phyloP scores from a whole-genome alignment of 2,888 invertebrate genomes.

The Sepiola atlantica region DNA sequence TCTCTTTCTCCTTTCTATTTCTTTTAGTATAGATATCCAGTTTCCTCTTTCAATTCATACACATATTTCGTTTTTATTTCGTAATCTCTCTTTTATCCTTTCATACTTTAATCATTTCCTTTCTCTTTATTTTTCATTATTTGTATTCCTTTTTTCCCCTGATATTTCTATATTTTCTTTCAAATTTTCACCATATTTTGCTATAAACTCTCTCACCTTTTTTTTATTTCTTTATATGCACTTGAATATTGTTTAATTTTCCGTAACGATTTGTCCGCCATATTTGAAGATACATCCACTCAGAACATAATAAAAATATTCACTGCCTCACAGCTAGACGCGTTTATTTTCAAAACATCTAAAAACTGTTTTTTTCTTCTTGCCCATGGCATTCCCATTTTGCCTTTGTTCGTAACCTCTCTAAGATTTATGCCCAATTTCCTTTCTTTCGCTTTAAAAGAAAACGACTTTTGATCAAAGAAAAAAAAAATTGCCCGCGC shows the following conservation, averaged over 20 bases:
- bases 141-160: neutral
- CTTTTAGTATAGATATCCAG: no score
- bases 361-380: neutral
- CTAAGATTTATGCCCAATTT: neutral
- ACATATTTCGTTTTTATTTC: no score
- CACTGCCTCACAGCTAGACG: neutral
- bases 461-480: neutral
- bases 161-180: neutral
- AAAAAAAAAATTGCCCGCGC: neutral
- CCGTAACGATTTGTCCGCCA: neutral
- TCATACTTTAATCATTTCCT: no score
- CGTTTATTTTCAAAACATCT: neutral
- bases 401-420: neutral
- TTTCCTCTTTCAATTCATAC: no score
- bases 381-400: neutral
- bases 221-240: neutral
- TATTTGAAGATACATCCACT: neutral
- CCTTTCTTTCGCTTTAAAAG: neutral
- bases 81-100: no score
- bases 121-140: neutral
- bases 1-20: neutral
- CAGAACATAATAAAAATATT: neutral
- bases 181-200: neutral
- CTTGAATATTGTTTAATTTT: constrained; percentile 8
- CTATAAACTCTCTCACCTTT: neutral